Conservation (phyloP, 1,140 invertebrate species). For the Arion vulgaris region DNA sequence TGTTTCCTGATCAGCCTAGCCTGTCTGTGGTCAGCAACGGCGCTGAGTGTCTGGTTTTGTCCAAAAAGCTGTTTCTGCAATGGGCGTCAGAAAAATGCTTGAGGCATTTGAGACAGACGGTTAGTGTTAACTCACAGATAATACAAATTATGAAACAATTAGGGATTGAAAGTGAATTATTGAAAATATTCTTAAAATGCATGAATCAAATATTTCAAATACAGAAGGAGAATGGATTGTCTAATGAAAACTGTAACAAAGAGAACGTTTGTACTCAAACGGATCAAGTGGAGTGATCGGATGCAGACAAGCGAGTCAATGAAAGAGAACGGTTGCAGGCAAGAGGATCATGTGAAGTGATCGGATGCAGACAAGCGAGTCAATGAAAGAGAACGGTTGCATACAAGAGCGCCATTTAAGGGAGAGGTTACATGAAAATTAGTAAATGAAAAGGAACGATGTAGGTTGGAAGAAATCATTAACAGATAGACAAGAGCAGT, state of each 20-base stretch:
- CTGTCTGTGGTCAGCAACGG: slow-evolving; percentile 61
- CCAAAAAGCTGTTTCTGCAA: slow-evolving; percentile 59
- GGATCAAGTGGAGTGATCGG: too few species aligned
- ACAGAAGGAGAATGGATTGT: neutral
- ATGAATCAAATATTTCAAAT: too few species aligned
- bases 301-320: too few species aligned
- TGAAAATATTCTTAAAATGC: neutral
- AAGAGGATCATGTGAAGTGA: too few species aligned
- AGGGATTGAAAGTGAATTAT: neutral
- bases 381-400: too few species aligned
- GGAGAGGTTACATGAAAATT: too few species aligned
- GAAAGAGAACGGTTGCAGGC: too few species aligned
- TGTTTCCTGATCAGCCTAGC: slow-evolving; percentile 61
- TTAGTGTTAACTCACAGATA: slow-evolving; percentile 37
- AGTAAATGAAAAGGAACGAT: too few species aligned
- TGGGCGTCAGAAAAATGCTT: slow-evolving; percentile 50
- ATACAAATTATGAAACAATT: neutral
- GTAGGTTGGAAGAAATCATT: too few species aligned
- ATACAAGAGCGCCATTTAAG: too few species aligned
- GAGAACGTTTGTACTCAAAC: neutral
- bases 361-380: too few species aligned
- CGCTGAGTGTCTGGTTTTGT: slow-evolving; percentile 62
- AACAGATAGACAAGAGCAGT: too few species aligned
- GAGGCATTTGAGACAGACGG: slow-evolving; percentile 49
- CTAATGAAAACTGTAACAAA: neutral